phyloP scores from a whole-genome alignment of 2,888 invertebrate genomes.

The Trileptium ribeirensis region DNA sequence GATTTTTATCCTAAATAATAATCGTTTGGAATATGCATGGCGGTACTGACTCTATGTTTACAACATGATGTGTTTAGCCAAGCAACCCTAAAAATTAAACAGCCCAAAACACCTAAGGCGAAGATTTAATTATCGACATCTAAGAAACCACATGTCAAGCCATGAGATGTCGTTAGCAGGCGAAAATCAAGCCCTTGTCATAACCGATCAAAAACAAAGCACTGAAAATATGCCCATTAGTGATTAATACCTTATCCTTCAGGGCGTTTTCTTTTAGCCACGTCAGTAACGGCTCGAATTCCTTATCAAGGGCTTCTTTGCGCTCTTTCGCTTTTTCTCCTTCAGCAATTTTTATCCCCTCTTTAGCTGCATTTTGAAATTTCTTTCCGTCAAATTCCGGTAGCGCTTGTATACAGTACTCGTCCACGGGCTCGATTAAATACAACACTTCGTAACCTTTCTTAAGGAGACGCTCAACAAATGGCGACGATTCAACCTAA shows the following conservation, averaged over 20 bases:
- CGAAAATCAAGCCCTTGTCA: not conserved
- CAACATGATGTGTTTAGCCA: too few relatives aligned
- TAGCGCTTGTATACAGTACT: constrained; percentile 87
- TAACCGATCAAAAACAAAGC: not conserved
- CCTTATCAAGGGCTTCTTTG: constrained; percentile 65
- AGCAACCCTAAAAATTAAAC: too few relatives aligned
- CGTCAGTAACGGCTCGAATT: constrained; percentile 77
- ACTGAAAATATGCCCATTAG: not conserved
- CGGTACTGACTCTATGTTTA: too few relatives aligned
- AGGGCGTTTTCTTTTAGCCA: constrained; percentile 75
- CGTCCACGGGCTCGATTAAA: constrained; percentile 92
- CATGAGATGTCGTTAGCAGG: too few relatives aligned
- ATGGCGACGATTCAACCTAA: constrained; percentile 72
- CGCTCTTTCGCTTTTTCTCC: constrained; percentile 63
- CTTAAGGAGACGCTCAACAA: constrained; percentile 82
- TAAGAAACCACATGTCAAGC: too few relatives aligned
- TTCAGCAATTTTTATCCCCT: constrained; percentile 77
- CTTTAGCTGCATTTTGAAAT: constrained; percentile 99
- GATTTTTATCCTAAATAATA: too few relatives aligned
- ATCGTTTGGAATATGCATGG: too few relatives aligned
- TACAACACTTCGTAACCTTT: constrained; percentile 92
- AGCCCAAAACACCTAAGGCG: too few relatives aligned
- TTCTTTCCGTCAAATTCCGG: constrained; percentile 98
- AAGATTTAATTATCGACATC: too few relatives aligned
- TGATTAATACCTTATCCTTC: constrained; percentile 39